Evolutionary conservation across 2,797 vertebrate species (phyloP).

Genomic region (Clarias laeviceps): DNA sequence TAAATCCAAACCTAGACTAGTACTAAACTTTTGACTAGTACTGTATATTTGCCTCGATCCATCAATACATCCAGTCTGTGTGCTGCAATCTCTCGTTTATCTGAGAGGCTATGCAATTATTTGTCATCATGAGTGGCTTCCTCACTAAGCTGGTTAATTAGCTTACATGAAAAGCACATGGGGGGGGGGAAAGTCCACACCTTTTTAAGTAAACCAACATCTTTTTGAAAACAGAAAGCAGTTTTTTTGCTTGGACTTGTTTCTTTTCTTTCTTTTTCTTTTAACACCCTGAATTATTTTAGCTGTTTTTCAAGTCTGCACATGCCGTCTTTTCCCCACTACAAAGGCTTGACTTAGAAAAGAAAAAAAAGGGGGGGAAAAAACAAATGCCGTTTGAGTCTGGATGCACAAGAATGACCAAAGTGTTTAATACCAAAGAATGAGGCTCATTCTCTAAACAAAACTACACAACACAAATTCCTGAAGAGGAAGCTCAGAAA

Average conservation of each 20-base stretch:
- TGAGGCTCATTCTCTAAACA: conserved; percentile 50
- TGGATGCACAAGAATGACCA: conserved; percentile 5
- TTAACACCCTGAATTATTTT: not conserved
- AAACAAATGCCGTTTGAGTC: conserved; percentile 16
- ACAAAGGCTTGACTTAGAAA: not conserved
- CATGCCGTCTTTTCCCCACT: not conserved
- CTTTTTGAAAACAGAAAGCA: conserved; percentile 1
- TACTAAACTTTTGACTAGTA: too few species aligned
- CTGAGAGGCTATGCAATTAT: conserved; percentile 35
- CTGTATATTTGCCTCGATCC: not conserved
- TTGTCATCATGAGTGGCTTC: conserved; percentile 15
- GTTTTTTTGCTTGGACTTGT: not conserved
- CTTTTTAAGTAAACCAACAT: conserved; percentile 33
- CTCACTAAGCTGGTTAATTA: conserved; percentile 24
- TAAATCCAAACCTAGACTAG: too few species aligned
- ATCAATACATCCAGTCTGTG: not conserved
- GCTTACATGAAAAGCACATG: conserved; percentile 8
- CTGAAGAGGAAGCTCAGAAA: not conserved
- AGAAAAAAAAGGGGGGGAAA: not conserved
- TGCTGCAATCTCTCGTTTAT: conserved; percentile 13
- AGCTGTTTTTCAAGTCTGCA: not conserved
- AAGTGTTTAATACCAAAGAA: conserved; percentile 44
- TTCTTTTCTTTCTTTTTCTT: not conserved
- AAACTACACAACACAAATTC: conserved; percentile 13
- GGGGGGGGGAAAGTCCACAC: not conserved